Percentiles rank a stretch among this genome's conserved stretches.
Evolutionary conservation across 2,797 vertebrate species (phyloP).

Genomic region (Tiaroga cobitis): DNA sequence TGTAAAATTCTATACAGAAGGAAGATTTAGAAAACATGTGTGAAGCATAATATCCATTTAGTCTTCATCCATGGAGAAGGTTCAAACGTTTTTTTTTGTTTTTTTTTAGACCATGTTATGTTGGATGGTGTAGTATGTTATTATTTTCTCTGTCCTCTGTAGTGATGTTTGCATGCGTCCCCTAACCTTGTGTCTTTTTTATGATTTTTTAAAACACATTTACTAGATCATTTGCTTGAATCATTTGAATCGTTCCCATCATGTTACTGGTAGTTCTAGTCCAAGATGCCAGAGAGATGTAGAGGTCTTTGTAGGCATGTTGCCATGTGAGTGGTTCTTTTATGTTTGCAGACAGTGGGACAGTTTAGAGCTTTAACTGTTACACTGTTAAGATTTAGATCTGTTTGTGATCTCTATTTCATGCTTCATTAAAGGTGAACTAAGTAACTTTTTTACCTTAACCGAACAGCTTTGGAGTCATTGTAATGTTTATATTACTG

Average conservation of each 20-base stretch:
- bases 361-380: background rate
- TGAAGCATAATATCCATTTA: background rate
- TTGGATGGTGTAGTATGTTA: background rate
- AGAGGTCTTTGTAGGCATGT: background rate
- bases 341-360: background rate
- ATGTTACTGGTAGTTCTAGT: constrained; percentile 41
- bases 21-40: background rate
- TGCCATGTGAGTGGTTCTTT: constrained; percentile 2
- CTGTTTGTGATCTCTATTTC: background rate
- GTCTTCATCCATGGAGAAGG: constrained; percentile 89
- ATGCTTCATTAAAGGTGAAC: background rate
- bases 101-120: background rate
- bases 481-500: too few relatives aligned
- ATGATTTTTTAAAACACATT: background rate
- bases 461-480: too few relatives aligned
- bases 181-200: constrained; percentile 10
- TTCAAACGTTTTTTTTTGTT: constrained; percentile 42
- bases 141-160: background rate
- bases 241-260: constrained; percentile 65
- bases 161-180: constrained; percentile 56
- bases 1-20: background rate
- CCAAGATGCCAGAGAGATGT: background rate
- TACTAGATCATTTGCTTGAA: constrained; percentile 59
- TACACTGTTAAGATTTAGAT: background rate
- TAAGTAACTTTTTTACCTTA: too few relatives aligned